Evolutionary conservation across 2,888 invertebrate genomes (phyloP), one percentile per base, ranked within the genome.

Genomic region (Anoncus sp.): DNA sequence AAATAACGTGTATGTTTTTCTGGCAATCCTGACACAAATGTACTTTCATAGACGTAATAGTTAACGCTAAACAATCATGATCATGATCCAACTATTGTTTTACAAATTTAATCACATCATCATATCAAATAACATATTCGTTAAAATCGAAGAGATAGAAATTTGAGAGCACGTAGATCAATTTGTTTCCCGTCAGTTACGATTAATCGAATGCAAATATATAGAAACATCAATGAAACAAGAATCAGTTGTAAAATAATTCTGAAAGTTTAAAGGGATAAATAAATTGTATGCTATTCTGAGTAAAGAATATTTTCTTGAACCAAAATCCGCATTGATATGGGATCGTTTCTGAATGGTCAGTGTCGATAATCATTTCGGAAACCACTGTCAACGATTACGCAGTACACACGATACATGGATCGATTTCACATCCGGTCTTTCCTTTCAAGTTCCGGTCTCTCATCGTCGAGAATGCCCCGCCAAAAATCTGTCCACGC

Each of bases 371-470:
- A 45, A 45, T 45, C 4, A 45, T 45, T 45, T 45, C 35, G 35
- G 20, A 22, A 59, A 69, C 5, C 24, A 14, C 47, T 9, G 5
- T 18, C 14, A 14, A 53, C 51, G 12, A 40, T 51, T 53, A n/a
- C 27, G 14, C 18, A n/a, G 16, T 4, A 1, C n/a, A 40, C 18
- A 35, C 24, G 40, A 10, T 35, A 7, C 62, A 47, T 49, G 72
- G 69, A 77, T 69, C 63, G 55, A 69, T 77, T 73, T 69, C 73
- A 18, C 49, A 59, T 73, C 77, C 77, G 73, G 69, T 73, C 31
- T 43, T 62, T 55, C 55, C 18, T 31, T 57, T 35, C 20, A 38
- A 40, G 72, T 77, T 72, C 67, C 76, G 67, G 55, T 43, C 43
- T 53, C 31, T 67, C 31, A 47, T 66, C 22, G 53, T 47, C 53